Conservation (phyloP, 1,140 invertebrate genomes). For the Cotesia chilonis region DNA sequence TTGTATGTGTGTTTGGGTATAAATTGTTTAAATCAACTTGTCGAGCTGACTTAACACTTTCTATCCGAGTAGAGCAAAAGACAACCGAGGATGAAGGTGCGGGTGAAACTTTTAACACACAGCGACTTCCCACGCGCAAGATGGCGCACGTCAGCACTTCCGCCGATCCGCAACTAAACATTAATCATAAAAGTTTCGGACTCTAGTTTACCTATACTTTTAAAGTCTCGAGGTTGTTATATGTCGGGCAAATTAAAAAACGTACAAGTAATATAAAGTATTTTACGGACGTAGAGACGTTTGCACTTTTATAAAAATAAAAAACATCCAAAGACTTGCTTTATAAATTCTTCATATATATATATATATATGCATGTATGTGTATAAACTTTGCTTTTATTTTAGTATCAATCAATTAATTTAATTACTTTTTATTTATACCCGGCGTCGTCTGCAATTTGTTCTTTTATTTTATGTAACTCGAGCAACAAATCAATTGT, state of each 20-base stretch:
- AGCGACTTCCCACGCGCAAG: conserved; percentile 29
- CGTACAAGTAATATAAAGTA: background rate
- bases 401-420: too few relatives aligned
- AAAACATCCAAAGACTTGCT: too few relatives aligned
- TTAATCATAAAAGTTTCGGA: conserved; percentile 40
- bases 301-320: too few relatives aligned
- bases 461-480: too few relatives aligned
- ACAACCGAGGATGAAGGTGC: conserved; percentile 3
- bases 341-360: too few relatives aligned
- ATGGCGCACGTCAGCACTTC: conserved; percentile 28
- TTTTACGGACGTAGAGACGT: too few relatives aligned
- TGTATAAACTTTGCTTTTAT: too few relatives aligned
- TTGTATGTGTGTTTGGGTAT: background rate
- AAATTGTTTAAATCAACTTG: background rate
- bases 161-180: conserved; percentile 25
- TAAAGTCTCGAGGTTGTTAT: conserved; percentile 12
- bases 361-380: too few relatives aligned
- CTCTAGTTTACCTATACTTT: conserved; percentile 7
- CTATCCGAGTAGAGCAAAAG: background rate
- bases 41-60: conserved; percentile 11
- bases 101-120: conserved; percentile 27
- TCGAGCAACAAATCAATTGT: too few relatives aligned
- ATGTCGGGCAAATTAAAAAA: conserved; percentile 6
- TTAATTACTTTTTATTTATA: too few relatives aligned
- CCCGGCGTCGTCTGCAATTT: too few relatives aligned